These are phyloP conservation scores for Colaptes auratus DNA, from an alignment of 2,113 vertebrate species.

Conservation along the genomic window DNA sequence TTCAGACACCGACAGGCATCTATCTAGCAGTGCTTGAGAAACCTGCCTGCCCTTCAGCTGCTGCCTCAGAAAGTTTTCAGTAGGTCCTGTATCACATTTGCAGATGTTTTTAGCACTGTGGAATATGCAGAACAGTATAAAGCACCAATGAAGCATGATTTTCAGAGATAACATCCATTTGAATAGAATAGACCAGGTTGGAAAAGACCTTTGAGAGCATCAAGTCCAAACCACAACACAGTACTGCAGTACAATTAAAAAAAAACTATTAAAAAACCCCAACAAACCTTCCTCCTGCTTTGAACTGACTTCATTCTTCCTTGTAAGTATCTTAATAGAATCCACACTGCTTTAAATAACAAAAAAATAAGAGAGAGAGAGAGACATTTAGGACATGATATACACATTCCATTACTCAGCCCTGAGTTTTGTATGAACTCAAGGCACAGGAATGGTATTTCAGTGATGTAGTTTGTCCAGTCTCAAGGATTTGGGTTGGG, in stretches of 20 bases:
- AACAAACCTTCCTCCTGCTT: not conserved
- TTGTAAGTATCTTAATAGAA: not conserved
- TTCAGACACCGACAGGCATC: not conserved
- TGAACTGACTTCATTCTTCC: not conserved
- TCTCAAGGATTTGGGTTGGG: not conserved
- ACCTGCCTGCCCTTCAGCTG: not conserved
- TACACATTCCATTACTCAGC: not conserved
- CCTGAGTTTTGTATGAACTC: conserved; percentile 53
- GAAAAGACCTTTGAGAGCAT: too few species aligned
- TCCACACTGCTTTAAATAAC: not conserved
- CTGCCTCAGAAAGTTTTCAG: not conserved
- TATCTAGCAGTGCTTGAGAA: not conserved
- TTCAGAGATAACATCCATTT: not conserved
- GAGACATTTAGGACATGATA: not conserved
- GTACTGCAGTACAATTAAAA: too few species aligned
- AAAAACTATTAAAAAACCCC: too few species aligned
- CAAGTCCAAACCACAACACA: too few species aligned
- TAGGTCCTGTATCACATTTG: not conserved
- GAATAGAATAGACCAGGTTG: not conserved
- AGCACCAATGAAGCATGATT: not conserved
- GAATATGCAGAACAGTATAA: not conserved
- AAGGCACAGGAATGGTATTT: conserved; percentile 60
- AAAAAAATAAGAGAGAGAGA: not conserved
- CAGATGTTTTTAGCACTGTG: not conserved
- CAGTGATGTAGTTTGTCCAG: conserved; percentile 48